phyloP scores from a whole-genome alignment of 2,797 vertebrate genomes.

The Trachops cirrhosus region DNA sequence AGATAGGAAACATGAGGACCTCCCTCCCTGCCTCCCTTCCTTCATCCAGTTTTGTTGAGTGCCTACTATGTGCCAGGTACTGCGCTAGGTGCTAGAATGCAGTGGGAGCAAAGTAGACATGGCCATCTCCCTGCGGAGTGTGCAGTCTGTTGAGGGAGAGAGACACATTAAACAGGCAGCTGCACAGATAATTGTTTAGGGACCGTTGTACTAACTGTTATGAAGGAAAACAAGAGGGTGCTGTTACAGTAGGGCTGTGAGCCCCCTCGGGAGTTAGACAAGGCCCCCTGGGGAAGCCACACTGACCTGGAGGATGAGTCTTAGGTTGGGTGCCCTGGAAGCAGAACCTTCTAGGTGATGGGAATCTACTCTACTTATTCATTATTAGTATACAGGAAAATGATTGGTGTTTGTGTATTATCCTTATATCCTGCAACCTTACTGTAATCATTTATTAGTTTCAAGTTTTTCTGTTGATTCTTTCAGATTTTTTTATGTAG shows the following conservation, averaged over 20 bases:
- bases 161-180: not conserved
- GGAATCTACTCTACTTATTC: not conserved
- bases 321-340: not conserved
- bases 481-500: not conserved
- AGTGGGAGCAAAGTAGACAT: not conserved
- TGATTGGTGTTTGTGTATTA: not conserved
- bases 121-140: not conserved
- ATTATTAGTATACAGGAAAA: not conserved
- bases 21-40: not conserved
- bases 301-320: not conserved
- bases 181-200: not conserved
- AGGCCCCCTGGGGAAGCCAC: not conserved
- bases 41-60: not conserved
- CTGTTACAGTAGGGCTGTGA: not conserved
- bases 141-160: not conserved
- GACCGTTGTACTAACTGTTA: not conserved
- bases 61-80: not conserved
- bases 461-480: not conserved
- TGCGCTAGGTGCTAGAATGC: not conserved
- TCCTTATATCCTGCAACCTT: not conserved
- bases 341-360: not conserved
- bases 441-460: not conserved
- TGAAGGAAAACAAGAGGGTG: not conserved
- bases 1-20: not conserved
- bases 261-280: not conserved